Evolutionary conservation across 2,113 vertebrate species (phyloP), one percentile per base, ranked within the genome.

Genomic region (Malaclemys terrapin): DNA sequence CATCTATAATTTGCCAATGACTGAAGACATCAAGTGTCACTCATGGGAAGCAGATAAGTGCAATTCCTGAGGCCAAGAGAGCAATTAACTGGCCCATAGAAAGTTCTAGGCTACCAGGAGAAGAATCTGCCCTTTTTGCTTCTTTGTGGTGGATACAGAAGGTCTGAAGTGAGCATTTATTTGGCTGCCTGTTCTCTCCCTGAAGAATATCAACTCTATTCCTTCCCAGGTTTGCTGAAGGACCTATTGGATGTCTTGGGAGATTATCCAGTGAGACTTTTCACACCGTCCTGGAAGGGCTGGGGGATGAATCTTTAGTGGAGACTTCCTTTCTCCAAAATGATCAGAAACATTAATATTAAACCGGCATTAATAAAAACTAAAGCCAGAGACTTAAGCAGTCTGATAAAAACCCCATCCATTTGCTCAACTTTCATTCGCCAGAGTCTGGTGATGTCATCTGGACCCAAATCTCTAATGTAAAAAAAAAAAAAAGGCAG

Each of bases 41-140:
- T 87, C 82, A 90, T 85, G 85, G 10, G 90, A 75, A 52, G 89
- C n/a, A 86, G 49, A 65, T 31, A 62, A 90, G 69, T 0, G 0
- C 52, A 42, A 13, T 27, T 78, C 85, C 85, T 35, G 56, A 94
- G 78, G 31, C 91, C n/a, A 38, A 62, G 54, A 10, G 54, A 75
- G 57, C n/a, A 69, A 69, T 49, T 89, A 84, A 86, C 0, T 82
- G 83, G 90, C 83, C 45, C 86, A 35, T 57, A 76, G 49, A 57
- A 82, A 91, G 90, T 79, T 25, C 38, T 0, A 13, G 20, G 65
- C 53, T 54, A 47, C 85, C 72, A 88, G 83, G 5, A 31, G 14
- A 84, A 65, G 88, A 53, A 94, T 69, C 80, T 88, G 89, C 90
- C 89, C 94, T 93, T 86, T 72, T 45, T 24, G 62, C 85, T 89